Conservation (phyloP, 53 echinoderm and acorn worm genomes). For the Crossaster papposus region DNA sequence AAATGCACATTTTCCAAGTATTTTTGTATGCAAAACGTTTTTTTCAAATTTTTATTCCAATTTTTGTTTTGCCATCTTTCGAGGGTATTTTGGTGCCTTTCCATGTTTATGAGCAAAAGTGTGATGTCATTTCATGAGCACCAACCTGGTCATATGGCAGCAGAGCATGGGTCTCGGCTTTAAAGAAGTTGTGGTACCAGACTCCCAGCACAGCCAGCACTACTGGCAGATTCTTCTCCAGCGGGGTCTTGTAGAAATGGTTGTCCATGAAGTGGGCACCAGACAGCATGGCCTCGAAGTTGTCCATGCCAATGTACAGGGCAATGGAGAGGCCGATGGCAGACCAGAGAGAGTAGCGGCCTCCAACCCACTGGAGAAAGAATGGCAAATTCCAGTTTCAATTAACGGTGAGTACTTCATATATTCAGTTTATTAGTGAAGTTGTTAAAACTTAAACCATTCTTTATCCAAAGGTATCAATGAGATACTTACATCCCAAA, state of each 20-base stretch:
- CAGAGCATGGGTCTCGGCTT: conserved; percentile 92
- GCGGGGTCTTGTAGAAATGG: conserved; percentile 84
- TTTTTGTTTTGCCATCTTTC: no score
- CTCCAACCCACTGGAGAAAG: conserved; percentile 91
- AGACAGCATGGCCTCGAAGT: conserved; percentile 81
- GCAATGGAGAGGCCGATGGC: conserved; percentile 98
- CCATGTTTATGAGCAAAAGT: not conserved
- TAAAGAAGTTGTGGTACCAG: conserved; percentile 99
- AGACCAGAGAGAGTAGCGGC: conserved; percentile 99
- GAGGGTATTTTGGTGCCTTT: no score
- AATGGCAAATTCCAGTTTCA: not conserved
- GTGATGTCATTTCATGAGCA: not conserved
- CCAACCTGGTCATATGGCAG: conserved; percentile 98
- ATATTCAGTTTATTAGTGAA: not conserved
- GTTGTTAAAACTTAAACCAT: not conserved
- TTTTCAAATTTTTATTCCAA: no score
- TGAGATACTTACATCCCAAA: conserved; percentile 98
- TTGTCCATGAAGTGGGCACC: conserved; percentile 97
- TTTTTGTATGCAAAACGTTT: no score
- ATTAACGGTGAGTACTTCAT: not conserved
- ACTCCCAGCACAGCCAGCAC: conserved; percentile 91
- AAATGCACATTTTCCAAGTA: no score
- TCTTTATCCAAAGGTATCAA: not conserved
- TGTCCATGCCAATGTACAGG: conserved; percentile 94
- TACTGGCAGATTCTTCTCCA: conserved; percentile 89